phyloP scores from a whole-genome alignment of 2,888 invertebrate species.

The Pilophorus perplexus region DNA sequence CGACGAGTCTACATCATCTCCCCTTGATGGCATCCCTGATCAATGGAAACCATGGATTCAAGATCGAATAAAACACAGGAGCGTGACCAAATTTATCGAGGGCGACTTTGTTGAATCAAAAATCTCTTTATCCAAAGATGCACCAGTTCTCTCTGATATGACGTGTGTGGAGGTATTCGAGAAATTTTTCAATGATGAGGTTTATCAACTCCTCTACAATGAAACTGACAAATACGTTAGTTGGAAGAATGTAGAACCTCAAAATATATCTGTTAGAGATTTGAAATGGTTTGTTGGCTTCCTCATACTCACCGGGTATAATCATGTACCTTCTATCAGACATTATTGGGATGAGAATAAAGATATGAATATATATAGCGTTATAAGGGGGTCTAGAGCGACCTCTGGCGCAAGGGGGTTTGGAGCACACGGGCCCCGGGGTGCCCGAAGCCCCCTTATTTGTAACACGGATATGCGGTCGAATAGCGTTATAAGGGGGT shows the following conservation, averaged over 20 bases:
- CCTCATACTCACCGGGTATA: constrained; percentile 8
- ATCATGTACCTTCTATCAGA: not conserved
- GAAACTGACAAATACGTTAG: constrained; percentile 2
- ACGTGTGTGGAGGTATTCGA: not conserved
- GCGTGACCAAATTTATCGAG: not conserved
- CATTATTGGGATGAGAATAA: constrained; percentile 2
- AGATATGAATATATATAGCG: too few relatives aligned
- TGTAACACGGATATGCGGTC: too few relatives aligned
- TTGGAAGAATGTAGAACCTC: not conserved
- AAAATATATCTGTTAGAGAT: not conserved
- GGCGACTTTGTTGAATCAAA: not conserved
- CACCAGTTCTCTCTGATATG: not conserved
- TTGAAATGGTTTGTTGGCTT: not conserved
- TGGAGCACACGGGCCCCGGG: too few relatives aligned
- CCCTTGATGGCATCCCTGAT: too few relatives aligned
- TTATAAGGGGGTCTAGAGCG: too few relatives aligned
- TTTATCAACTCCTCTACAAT: not conserved
- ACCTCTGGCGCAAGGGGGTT: too few relatives aligned
- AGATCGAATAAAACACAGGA: too few relatives aligned
- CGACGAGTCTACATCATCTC: too few relatives aligned
- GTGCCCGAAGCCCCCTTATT: too few relatives aligned
- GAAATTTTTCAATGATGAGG: not conserved
- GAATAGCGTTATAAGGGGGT: too few relatives aligned
- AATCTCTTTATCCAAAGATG: not conserved
- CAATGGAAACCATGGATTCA: too few relatives aligned